These are phyloP conservation scores for Sarcophaga peregrina DNA, from an alignment of 1,140 invertebrate species.

Conservation along the genomic window DNA sequence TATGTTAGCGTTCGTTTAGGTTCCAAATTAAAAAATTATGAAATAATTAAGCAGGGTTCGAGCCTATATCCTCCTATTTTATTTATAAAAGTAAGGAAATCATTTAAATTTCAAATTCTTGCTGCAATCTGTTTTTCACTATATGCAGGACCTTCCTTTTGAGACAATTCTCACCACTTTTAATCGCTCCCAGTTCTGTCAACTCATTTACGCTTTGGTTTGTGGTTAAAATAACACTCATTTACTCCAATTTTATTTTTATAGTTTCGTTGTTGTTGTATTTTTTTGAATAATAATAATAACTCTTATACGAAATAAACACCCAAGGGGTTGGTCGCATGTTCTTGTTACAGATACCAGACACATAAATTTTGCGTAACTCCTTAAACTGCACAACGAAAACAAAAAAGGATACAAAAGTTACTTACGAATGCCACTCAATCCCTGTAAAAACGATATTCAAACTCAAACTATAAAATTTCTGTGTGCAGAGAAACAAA, in stretches of 20 bases:
- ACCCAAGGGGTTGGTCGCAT: slow-evolving; percentile 44
- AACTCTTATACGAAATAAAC: not conserved
- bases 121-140: no score
- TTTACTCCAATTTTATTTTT: not conserved
- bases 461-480: not conserved
- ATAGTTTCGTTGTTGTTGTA: not conserved
- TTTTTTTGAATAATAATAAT: not conserved
- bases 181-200: not conserved
- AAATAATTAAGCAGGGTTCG: no score
- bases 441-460: not conserved
- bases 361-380: slow-evolving; percentile 44
- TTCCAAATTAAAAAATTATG: no score
- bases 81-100: no score
- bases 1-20: no score
- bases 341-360: slow-evolving; percentile 36
- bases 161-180: not conserved
- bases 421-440: slow-evolving; percentile 29
- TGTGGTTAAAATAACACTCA: not conserved
- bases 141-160: not conserved
- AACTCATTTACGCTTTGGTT: not conserved
- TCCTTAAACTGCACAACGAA: slow-evolving; percentile 39
- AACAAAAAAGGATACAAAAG: slow-evolving; percentile 29
- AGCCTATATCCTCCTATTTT: no score
- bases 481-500: not conserved
- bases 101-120: no score